Conservation (phyloP, 1,140 invertebrate genomes). For the Drosophila baimaii region DNA sequence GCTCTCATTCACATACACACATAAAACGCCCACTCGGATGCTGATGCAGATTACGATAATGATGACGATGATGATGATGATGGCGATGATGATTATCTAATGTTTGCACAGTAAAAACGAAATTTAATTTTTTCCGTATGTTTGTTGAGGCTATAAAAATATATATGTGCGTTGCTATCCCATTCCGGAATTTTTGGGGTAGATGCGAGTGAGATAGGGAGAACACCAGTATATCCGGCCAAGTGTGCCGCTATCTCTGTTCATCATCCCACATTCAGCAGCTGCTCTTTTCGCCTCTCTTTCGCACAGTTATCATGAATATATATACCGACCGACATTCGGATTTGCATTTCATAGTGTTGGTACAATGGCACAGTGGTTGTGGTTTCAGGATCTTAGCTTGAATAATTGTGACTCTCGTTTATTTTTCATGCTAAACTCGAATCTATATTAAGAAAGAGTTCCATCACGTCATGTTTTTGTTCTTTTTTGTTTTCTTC, state of each 20-base stretch:
- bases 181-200: conserved; percentile 10
- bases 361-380: conserved; percentile 48
- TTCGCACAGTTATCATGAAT: conserved; percentile 50
- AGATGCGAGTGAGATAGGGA: conserved; percentile 14
- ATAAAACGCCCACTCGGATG: conserved; percentile 23
- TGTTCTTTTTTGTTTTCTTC: no score
- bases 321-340: conserved; percentile 36
- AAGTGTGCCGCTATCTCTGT: conserved; percentile 34
- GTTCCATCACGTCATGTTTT: no score
- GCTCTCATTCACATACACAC: conserved; percentile 21
- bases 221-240: conserved; percentile 39
- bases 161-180: conserved; percentile 34
- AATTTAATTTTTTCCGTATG: conserved; percentile 59
- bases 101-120: conserved; percentile 76
- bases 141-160: conserved; percentile 74
- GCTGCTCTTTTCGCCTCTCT: conserved; percentile 25
- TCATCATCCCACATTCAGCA: conserved; percentile 38
- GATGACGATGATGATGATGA: neutral
- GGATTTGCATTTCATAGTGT: conserved; percentile 72
- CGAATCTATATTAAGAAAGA: no score
- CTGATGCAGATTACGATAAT: conserved; percentile 10
- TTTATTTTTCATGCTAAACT: no score
- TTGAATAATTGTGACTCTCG: neutral
- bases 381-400: neutral
- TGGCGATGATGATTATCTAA: conserved; percentile 73